Evolutionary conservation across 2,888 invertebrate species (phyloP).

Genomic region (Prosopocoilus inquinatus): DNA sequence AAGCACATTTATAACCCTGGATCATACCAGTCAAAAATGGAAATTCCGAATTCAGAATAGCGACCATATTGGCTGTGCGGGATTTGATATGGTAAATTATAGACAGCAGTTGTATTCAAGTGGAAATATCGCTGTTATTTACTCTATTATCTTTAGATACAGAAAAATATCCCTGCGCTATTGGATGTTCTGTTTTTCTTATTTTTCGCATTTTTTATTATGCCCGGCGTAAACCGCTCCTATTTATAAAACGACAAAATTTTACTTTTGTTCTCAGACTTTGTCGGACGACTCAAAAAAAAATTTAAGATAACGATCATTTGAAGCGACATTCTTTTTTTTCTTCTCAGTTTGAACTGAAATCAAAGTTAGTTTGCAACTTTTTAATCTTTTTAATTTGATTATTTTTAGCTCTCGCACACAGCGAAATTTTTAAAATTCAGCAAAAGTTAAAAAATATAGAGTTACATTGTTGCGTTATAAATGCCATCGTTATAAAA

Average conservation of each 20-base stretch:
- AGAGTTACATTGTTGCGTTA: too few species aligned
- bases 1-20: constrained; percentile 47
- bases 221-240: neutral
- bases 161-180: constrained; percentile 15
- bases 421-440: too few species aligned
- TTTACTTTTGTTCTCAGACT: neutral
- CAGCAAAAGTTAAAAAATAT: too few species aligned
- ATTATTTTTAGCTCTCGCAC: too few species aligned
- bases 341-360: too few species aligned
- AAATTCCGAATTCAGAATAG: constrained; percentile 40
- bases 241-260: neutral
- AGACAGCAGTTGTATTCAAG: constrained; percentile 36
- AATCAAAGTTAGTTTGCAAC: too few species aligned
- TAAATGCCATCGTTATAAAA: too few species aligned
- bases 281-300: too few species aligned
- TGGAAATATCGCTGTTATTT: constrained; percentile 27
- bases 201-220: constrained; percentile 6
- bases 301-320: too few species aligned
- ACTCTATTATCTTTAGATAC: constrained; percentile 25
- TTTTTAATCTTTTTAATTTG: too few species aligned
- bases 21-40: constrained; percentile 50
- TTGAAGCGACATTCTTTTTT: too few species aligned
- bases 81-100: constrained; percentile 46
- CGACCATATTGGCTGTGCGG: constrained; percentile 42
- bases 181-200: constrained; percentile 18